Evolutionary conservation across 2,797 vertebrate species (phyloP).

Genomic region (Enteromius argenteus): DNA sequence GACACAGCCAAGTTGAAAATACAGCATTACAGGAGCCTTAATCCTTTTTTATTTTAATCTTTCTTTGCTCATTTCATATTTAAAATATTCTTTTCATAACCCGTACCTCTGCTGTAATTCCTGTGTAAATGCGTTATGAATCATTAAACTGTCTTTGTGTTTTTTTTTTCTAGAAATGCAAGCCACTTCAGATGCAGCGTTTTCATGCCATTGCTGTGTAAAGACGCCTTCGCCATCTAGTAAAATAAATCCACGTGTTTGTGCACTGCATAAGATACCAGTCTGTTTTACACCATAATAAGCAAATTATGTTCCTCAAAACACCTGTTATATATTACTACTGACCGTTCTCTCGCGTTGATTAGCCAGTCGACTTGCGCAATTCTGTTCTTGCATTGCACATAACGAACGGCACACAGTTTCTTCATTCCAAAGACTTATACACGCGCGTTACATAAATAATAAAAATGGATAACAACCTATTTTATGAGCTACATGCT

Average conservation of each 20-base stretch:
- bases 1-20: neutral
- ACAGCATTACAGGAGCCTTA: neutral
- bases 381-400: neutral
- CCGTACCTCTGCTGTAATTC: neutral
- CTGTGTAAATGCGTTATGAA: too few species aligned
- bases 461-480: neutral
- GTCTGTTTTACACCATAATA: neutral
- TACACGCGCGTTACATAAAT: constrained; percentile 8
- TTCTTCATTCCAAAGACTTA: neutral
- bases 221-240: neutral
- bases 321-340: neutral
- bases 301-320: neutral
- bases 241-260: neutral
- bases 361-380: constrained; percentile 15
- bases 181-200: neutral
- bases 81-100: neutral
- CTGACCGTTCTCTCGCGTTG: neutral
- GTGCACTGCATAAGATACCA: neutral
- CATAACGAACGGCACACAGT: neutral
- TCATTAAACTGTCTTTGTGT: neutral
- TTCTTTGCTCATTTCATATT: neutral
- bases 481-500: constrained; percentile 12
- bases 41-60: neutral
- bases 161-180: neutral
- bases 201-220: neutral